phyloP scores from a whole-genome alignment of 2,113 vertebrate species.

The Corythoichthys intestinalis region DNA sequence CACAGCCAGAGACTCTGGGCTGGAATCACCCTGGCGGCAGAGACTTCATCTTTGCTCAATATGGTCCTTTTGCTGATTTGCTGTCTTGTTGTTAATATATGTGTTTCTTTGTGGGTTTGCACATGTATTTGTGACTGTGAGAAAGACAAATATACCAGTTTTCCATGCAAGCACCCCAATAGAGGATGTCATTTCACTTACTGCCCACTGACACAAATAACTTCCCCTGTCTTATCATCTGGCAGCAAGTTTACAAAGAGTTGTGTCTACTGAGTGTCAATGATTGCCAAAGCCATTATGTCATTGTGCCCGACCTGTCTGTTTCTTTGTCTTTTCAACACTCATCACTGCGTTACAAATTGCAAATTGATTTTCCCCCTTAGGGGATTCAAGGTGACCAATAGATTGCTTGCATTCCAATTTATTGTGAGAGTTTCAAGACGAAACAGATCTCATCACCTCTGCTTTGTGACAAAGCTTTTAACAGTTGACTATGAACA shows the following conservation, averaged over 20 bases:
- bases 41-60: slow-evolving; percentile 12
- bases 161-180: slow-evolving; percentile 35
- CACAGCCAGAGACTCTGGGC: too few relatives aligned
- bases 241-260: slow-evolving; percentile 29
- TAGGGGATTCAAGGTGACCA: slow-evolving; percentile 69
- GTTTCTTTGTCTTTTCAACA: slow-evolving; percentile 65
- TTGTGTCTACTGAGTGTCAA: slow-evolving; percentile 40
- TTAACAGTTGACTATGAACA: slow-evolving; percentile 3
- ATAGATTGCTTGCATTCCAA: slow-evolving; percentile 71
- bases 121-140: slow-evolving; percentile 3
- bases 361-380: slow-evolving; percentile 73
- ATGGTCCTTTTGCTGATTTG: slow-evolving; percentile 27
- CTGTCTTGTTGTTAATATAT: slow-evolving; percentile 25
- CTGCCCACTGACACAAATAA: slow-evolving; percentile 52
- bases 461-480: slow-evolving; percentile 41
- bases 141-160: slow-evolving; percentile 23
- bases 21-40: too few relatives aligned
- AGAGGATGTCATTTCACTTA: slow-evolving; percentile 47
- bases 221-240: slow-evolving; percentile 52
- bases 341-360: slow-evolving; percentile 72
- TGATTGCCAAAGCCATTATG: slow-evolving; percentile 56
- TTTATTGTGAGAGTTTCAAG: slow-evolving; percentile 71
- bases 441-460: slow-evolving; percentile 55
- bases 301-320: slow-evolving; percentile 45
- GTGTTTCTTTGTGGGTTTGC: slow-evolving; percentile 19